Percentiles rank a stretch among this genome's conserved stretches.
phyloP scores from a whole-genome alignment of 2,888 invertebrate genomes.

The Caenorhabditis sinica region DNA sequence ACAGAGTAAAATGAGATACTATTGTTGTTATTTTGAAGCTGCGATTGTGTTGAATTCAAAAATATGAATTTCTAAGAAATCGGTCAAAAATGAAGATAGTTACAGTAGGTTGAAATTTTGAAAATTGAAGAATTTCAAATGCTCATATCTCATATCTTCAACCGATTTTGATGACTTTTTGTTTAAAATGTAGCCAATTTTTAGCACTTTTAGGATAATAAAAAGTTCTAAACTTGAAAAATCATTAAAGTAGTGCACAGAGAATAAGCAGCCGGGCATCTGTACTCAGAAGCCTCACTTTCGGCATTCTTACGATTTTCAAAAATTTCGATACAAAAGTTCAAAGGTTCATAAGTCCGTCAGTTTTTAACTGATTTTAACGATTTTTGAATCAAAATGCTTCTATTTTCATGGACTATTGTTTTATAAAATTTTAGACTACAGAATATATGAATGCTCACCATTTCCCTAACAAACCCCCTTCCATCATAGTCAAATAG shows the following conservation, averaged over 20 bases:
- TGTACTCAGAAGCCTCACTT: too few relatives aligned
- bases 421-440: not conserved
- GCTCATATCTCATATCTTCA: not conserved
- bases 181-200: too few relatives aligned
- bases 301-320: too few relatives aligned
- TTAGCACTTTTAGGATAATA: not conserved
- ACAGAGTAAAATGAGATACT: not conserved
- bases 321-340: too few relatives aligned
- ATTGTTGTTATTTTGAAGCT: not conserved
- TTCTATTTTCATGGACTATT: not conserved
- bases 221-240: too few relatives aligned
- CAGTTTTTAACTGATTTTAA: too few relatives aligned
- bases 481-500: constrained; percentile 6
- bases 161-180: not conserved
- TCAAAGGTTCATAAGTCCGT: too few relatives aligned
- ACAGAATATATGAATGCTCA: not conserved
- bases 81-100: not conserved
- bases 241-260: too few relatives aligned
- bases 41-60: not conserved
- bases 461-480: constrained; percentile 13
- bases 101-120: not conserved
- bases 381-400: not conserved
- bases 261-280: too few relatives aligned
- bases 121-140: not conserved
- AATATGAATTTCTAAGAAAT: not conserved